A percentile compares a stretch with the other conserved stretches of the same genome.
These are phyloP conservation scores for Cataglyphis hispanica DNA, from an alignment of 1,140 invertebrate species.

Conservation along the genomic window DNA sequence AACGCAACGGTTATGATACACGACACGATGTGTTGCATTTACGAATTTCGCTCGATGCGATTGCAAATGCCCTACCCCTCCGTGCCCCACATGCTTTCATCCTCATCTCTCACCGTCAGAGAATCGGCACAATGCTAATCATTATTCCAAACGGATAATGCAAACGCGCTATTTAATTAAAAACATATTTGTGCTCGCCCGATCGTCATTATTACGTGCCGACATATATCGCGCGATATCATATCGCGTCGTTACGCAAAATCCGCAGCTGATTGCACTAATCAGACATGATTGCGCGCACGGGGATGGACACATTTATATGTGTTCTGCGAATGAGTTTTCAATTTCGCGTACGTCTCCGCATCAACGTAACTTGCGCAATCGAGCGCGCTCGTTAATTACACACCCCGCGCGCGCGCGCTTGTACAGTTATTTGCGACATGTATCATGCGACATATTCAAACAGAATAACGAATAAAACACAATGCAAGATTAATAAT, in stretches of 20 bases:
- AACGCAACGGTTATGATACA: constrained; percentile 53
- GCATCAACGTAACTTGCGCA: constrained; percentile 41
- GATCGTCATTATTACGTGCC: constrained; percentile 60
- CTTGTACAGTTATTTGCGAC: constrained; percentile 31
- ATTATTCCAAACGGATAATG: constrained; percentile 61
- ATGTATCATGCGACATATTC: background rate
- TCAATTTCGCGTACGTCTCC: constrained; percentile 57
- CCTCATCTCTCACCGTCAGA: background rate
- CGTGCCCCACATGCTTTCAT: background rate
- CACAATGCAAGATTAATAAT: constrained; percentile 54
- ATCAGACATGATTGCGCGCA: constrained; percentile 60
- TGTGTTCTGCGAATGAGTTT: constrained; percentile 54
- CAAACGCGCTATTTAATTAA: constrained; percentile 65
- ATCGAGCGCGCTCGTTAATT: constrained; percentile 59
- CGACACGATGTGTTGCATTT: constrained; percentile 36
- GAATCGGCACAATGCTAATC: constrained; percentile 39
- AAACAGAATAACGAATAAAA: constrained; percentile 32
- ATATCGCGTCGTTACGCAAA: constrained; percentile 46
- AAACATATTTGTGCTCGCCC: constrained; percentile 59
- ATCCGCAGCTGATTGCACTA: constrained; percentile 63
- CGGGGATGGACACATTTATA: constrained; percentile 21
- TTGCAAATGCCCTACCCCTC: background rate
- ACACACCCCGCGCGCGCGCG: constrained; percentile 8
- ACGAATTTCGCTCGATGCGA: constrained; percentile 46
- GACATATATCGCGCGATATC: constrained; percentile 52